Evolutionary conservation across 2,113 vertebrate species (phyloP).

Genomic region (Arenaria interpres): DNA sequence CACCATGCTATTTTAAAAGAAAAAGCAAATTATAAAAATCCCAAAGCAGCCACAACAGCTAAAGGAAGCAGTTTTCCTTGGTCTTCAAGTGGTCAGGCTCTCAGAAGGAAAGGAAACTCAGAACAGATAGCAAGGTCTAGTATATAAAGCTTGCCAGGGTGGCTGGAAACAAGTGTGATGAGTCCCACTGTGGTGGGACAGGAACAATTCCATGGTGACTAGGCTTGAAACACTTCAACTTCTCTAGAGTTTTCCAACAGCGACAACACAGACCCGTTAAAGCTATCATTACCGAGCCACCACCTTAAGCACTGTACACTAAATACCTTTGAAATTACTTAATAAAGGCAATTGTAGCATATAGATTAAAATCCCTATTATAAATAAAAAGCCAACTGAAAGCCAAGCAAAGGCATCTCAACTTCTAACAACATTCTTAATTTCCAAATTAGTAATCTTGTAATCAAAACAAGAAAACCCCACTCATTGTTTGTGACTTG

Average conservation of each 20-base stretch:
- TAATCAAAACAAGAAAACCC: neutral
- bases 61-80: neutral
- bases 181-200: neutral
- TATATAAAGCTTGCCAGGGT: neutral
- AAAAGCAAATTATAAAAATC: neutral
- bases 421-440: neutral
- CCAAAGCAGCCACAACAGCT: neutral
- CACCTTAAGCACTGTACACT: neutral
- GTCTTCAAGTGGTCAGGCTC: neutral
- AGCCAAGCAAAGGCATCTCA: neutral
- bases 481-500: neutral
- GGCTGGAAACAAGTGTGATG: neutral
- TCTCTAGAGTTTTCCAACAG: neutral
- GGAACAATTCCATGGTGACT: neutral
- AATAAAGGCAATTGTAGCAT: neutral
- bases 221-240: neutral
- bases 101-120: neutral
- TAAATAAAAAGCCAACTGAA: neutral
- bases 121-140: neutral
- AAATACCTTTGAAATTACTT: neutral
- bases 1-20: neutral
- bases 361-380: neutral
- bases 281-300: neutral
- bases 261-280: neutral
- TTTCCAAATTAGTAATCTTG: neutral